Percentiles rank a stretch among this genome's conserved stretches.
phyloP scores from a whole-genome alignment of 2,797 vertebrate species.

The Varecia variegata region DNA sequence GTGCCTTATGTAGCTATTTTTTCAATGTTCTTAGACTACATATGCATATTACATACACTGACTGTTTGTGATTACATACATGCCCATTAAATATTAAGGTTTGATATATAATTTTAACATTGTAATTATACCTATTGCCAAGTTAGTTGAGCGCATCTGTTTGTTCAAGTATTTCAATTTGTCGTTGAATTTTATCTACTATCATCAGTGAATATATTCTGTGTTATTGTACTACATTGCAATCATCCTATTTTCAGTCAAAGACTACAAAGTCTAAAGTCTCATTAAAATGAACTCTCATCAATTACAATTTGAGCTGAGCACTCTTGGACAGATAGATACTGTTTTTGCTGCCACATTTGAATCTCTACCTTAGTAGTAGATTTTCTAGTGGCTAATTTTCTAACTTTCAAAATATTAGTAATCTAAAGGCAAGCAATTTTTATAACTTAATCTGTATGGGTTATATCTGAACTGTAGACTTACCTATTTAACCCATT shows the following conservation, averaged over 20 bases:
- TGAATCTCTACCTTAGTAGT: background rate
- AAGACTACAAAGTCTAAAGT: background rate
- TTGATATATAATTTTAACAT: background rate
- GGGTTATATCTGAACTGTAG: background rate
- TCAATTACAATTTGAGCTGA: background rate
- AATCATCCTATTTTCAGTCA: slow-evolving; percentile 30
- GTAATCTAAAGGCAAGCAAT: background rate
- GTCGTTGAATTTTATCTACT: background rate
- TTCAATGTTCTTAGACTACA: background rate
- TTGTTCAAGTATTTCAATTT: slow-evolving; percentile 14
- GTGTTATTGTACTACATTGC: background rate
- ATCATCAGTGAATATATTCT: background rate
- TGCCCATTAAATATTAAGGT: background rate
- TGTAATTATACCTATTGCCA: background rate
- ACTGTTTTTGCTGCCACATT: background rate
- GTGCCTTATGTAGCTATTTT: background rate
- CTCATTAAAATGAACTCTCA: background rate
- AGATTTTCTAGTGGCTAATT: background rate
- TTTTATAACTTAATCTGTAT: background rate
- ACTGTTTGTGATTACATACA: background rate
- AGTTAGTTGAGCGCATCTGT: background rate
- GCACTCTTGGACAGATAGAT: background rate
- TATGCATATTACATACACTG: background rate
- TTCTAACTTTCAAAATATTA: background rate
- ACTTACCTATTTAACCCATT: background rate